A percentile compares a stretch with the other conserved stretches of the same genome.
These are phyloP conservation scores for Ciconia boyciana DNA, from an alignment of 2,113 vertebrate genomes.

Conservation along the genomic window DNA sequence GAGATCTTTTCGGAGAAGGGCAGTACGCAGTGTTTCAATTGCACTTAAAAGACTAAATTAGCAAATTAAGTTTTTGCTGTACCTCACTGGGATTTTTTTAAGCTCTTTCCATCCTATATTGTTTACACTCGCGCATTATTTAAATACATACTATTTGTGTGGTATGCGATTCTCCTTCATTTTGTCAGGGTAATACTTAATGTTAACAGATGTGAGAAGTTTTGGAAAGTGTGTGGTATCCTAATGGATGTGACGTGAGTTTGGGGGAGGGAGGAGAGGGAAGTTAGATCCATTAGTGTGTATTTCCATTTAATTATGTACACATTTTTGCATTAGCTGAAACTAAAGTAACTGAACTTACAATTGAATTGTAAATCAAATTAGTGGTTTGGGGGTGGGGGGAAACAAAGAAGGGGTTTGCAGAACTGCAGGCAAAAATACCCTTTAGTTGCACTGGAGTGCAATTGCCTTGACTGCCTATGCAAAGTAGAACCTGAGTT, in stretches of 20 bases:
- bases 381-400: background rate
- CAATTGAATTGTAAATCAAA: background rate
- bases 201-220: background rate
- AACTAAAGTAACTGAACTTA: background rate
- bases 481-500: background rate
- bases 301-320: background rate
- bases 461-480: background rate
- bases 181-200: background rate
- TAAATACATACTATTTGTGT: background rate
- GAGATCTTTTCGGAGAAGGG: background rate
- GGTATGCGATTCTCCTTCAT: background rate
- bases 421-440: background rate
- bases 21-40: background rate
- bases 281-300: background rate
- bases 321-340: background rate
- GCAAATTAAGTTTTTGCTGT: background rate
- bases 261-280: background rate
- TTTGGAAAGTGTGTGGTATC: background rate
- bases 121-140: conserved; percentile 17
- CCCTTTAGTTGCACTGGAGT: background rate
- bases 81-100: background rate
- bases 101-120: conserved; percentile 3
- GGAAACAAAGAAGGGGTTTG: background rate
- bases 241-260: background rate
- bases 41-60: conserved; percentile 16